Base-by-base conservation (phyloP, 23 tunicate genomes). In the Ascidia mentula region DNA sequence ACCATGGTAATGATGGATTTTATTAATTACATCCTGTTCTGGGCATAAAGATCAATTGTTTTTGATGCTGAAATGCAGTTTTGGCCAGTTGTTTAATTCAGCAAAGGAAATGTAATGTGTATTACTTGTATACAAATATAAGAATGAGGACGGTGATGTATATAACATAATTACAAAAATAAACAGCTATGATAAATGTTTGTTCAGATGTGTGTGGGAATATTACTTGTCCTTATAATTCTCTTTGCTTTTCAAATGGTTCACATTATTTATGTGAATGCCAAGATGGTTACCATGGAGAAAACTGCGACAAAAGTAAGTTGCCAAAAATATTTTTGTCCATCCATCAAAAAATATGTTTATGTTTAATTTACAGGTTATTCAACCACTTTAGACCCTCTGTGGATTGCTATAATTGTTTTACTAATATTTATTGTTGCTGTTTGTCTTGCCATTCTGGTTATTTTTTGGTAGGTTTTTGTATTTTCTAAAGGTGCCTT, bases 221-320 rank as follows among this genome's bases (percentile, higher is more conserved):
- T 28, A 53, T 3, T 53, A 26, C 65, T 53, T 53, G 65, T 53
- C 65, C 65, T 20, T 20, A 53, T 53, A 28, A 28, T 20, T 20
- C 65, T 53, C 1, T 53, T 3, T 53, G 65, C 13, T 53, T 28
- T 53, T 26, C 13, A 53, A 9, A 20, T 53, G 65, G 13, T 5
- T 53, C 65, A 20, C 13, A 1, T 26, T 28, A 53, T 9, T 26
- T 20, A 28, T 53, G 65, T 28, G 24, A 53, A 53, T 53, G 65
- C 65, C 65, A 26, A 53, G 65, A 53, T 20, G 65, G 65, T 20
- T 53, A 53, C 65, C 13, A 53, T 53, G 65, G 65, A 53, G 65
- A 53, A 53, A 53, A 28, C 1, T 53, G 65, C 24, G 65, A 53
- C 22, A 53, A 53, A 53, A 53, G 65, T 53, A 1, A 20, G 65